Evolutionary conservation across 2,797 vertebrate genomes (phyloP).

Genomic region (Cossypha heuglini): DNA sequence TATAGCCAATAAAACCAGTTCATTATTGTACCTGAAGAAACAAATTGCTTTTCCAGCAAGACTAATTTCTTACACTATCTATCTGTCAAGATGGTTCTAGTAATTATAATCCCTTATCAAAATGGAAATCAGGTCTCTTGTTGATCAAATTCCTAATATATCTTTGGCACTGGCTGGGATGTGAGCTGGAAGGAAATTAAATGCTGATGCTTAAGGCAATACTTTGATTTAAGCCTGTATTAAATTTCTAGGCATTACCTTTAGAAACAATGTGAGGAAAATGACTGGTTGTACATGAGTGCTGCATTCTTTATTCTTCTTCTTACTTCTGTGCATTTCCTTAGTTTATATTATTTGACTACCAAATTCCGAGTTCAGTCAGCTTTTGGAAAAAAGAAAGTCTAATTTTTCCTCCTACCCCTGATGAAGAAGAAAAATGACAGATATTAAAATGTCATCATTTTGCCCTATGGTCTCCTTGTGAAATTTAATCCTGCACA

Average conservation of each 20-base stretch:
- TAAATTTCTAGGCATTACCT: not conserved
- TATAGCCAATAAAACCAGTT: not conserved
- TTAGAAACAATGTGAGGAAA: not conserved
- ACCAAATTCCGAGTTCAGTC: not conserved
- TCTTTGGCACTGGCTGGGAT: not conserved
- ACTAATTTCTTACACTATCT: not conserved
- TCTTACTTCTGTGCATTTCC: not conserved
- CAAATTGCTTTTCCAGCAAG: not conserved
- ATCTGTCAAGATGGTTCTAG: not conserved
- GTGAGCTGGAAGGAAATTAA: not conserved
- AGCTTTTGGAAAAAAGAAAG: not conserved
- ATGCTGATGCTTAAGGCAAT: not conserved
- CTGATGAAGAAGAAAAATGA: not conserved
- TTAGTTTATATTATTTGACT: not conserved
- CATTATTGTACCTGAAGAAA: not conserved
- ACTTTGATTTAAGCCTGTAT: not conserved
- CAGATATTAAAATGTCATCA: not conserved
- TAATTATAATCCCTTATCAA: not conserved
- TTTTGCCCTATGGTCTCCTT: not conserved
- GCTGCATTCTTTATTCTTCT: not conserved
- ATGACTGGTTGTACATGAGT: not conserved
- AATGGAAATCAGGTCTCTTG: not conserved
- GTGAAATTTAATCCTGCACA: not conserved
- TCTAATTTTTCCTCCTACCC: not conserved
- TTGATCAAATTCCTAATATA: not conserved